A percentile compares a stretch with the other conserved stretches of the same genome.
Conservation (phyloP, 2,888 invertebrate genomes). For the Cephus spinipes region DNA sequence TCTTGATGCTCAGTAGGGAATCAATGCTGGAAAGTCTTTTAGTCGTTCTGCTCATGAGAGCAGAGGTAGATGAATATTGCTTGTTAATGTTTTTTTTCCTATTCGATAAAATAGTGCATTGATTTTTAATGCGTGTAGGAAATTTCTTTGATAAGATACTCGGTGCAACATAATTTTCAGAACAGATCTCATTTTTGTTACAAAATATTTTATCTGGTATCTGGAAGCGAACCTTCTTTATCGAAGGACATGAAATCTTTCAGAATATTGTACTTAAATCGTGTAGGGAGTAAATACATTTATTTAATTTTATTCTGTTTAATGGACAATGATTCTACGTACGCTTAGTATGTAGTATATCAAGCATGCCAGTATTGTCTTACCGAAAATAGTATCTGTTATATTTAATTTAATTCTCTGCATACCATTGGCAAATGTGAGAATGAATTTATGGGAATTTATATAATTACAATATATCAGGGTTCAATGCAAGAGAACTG, state of each 20-base stretch:
- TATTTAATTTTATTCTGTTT: not conserved
- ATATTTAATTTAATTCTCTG: not conserved
- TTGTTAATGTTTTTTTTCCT: not conserved
- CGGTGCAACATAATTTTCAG: not conserved
- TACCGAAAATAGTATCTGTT: not conserved
- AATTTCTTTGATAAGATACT: not conserved
- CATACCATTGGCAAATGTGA: not conserved
- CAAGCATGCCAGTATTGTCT: not conserved
- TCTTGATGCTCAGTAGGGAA: constrained; percentile 22
- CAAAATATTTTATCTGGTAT: too few relatives aligned
- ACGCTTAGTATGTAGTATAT: not conserved
- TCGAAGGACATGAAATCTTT: not conserved
- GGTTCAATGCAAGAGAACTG: not conserved
- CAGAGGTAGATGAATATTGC: constrained; percentile 18
- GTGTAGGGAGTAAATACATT: not conserved
- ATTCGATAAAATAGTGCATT: not conserved
- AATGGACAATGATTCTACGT: not conserved
- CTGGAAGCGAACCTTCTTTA: too few relatives aligned
- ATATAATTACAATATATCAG: not conserved
- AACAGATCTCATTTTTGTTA: too few relatives aligned
- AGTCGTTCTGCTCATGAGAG: constrained; percentile 17
- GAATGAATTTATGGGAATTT: not conserved
- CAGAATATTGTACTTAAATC: not conserved
- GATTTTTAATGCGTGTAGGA: not conserved
- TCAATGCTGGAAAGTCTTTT: not conserved